Conservation (phyloP, 1,140 invertebrate genomes). For the Zaprionus ornatus region DNA sequence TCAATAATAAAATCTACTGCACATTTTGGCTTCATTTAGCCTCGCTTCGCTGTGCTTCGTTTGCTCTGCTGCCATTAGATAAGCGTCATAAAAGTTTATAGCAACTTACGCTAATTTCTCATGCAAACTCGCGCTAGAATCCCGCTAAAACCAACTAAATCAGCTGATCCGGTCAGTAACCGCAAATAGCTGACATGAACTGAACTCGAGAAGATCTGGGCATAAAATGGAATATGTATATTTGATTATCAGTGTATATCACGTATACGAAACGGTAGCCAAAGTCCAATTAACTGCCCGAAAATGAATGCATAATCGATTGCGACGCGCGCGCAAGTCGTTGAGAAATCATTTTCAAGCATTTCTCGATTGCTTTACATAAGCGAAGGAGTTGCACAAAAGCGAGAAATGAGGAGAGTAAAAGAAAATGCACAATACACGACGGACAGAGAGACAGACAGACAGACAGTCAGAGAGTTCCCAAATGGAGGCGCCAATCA, state of each 20-base stretch:
- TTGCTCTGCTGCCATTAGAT: conserved; percentile 32
- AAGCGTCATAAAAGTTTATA: conserved; percentile 40
- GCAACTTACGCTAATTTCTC: conserved; percentile 46
- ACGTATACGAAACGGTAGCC: conserved; percentile 38
- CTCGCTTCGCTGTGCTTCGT: not conserved
- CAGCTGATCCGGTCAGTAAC: conserved; percentile 37
- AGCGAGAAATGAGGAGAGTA: conserved; percentile 1
- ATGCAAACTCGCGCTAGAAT: conserved; percentile 23
- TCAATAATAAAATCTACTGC: conserved; percentile 10
- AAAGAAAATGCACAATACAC: not conserved
- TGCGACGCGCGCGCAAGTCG: conserved; percentile 24
- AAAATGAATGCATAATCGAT: conserved; percentile 71
- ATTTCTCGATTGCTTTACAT: conserved; percentile 62
- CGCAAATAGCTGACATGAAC: conserved; percentile 36
- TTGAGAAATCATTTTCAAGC: conserved; percentile 63
- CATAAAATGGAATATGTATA: not conserved
- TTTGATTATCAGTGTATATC: conserved; percentile 13
- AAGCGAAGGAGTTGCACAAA: conserved; percentile 37
- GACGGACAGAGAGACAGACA: conserved; percentile 18
- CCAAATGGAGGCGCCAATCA: conserved; percentile 28
- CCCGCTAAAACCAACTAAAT: not conserved
- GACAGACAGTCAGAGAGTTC: conserved; percentile 13
- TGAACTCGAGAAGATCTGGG: not conserved
- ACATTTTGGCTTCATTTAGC: conserved; percentile 21
- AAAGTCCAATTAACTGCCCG: conserved; percentile 56